Percentiles rank a stretch among this genome's conserved stretches.
phyloP scores from a whole-genome alignment of 2,797 vertebrate genomes.

The Gorsachius magnificus region DNA sequence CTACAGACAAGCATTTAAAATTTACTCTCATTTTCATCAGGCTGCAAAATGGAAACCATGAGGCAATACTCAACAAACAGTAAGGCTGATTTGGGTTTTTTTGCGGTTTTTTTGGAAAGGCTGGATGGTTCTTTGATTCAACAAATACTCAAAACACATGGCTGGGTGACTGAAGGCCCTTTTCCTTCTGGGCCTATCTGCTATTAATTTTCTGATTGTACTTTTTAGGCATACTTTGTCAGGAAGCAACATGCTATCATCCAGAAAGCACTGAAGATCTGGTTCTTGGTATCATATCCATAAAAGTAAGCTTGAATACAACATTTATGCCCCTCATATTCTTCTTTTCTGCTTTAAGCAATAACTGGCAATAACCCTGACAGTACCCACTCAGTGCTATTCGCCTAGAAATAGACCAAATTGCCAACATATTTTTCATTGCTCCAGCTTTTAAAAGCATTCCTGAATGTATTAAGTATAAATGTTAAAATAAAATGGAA shows the following conservation, averaged over 20 bases:
- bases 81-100: not conserved
- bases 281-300: not conserved
- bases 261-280: not conserved
- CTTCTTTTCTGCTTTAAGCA: not conserved
- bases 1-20: not conserved
- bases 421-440: not conserved
- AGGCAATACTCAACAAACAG: not conserved
- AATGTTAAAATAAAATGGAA: not conserved
- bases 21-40: not conserved
- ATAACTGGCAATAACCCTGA: not conserved
- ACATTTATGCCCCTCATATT: not conserved
- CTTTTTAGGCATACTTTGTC: not conserved
- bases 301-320: not conserved
- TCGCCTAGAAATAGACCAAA: not conserved
- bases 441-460: not conserved
- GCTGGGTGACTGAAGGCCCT: not conserved
- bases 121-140: not conserved
- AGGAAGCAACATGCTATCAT: not conserved
- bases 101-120: not conserved
- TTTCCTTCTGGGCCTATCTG: not conserved
- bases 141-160: not conserved
- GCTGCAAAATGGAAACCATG: not conserved
- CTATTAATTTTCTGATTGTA: not conserved
- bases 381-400: not conserved
- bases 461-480: not conserved